phyloP scores from a whole-genome alignment of 2,888 invertebrate species.

The Leistus spinibarbis region DNA sequence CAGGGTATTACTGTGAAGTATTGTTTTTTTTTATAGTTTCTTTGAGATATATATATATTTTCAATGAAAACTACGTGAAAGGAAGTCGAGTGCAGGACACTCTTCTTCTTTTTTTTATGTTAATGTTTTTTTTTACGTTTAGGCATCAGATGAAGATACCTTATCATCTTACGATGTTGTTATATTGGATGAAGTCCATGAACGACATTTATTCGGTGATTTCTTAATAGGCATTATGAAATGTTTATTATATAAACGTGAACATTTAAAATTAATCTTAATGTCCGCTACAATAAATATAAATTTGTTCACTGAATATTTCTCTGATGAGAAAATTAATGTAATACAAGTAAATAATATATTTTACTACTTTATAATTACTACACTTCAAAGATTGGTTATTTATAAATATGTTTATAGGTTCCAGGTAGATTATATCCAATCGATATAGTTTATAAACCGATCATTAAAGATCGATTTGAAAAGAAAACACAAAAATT shows the following conservation, averaged over 20 bases:
- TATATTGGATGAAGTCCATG: constrained; percentile 96
- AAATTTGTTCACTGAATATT: constrained; percentile 89
- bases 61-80: too few relatives aligned
- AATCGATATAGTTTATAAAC: constrained; percentile 87
- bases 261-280: constrained; percentile 85
- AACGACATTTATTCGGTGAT: constrained; percentile 93
- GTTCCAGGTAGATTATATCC: constrained; percentile 95
- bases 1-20: too few relatives aligned
- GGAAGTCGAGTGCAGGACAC: too few relatives aligned
- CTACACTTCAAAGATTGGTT: constrained; percentile 2
- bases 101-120: neutral
- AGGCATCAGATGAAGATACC: constrained; percentile 82
- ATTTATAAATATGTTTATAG: constrained; percentile 54
- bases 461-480: constrained; percentile 65
- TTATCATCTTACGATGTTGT: constrained; percentile 88
- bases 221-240: constrained; percentile 93
- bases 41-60: too few relatives aligned
- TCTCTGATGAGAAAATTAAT: constrained; percentile 77
- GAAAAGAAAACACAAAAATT: constrained; percentile 73
- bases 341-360: constrained; percentile 72
- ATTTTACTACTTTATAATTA: too few relatives aligned
- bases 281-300: constrained; percentile 99
- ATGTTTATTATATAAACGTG: constrained; percentile 81
- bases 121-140: constrained; percentile 46
- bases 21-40: too few relatives aligned